Evolutionary conservation across 2,797 vertebrate genomes (phyloP), one percentile per base, ranked within the genome.

Genomic region (Arrhamphus sclerolepis): DNA sequence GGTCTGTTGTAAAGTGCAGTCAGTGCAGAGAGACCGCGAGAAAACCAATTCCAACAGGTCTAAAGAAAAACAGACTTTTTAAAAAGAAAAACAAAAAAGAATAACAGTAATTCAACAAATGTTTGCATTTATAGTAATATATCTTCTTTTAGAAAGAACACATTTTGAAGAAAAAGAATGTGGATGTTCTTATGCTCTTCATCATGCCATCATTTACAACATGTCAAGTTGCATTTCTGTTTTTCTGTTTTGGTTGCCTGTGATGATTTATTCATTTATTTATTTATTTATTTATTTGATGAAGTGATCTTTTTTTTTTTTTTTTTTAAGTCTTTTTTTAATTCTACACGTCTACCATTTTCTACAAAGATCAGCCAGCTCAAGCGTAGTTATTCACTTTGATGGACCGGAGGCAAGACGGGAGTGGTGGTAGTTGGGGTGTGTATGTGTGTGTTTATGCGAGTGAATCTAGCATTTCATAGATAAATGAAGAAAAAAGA

Each of bases 1-100:
- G 91, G 93, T 94, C 90, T 56, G 66, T 39, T 57, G 72, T 66
- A 41, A 59, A 42, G 13, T 56, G 71, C 66, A 74, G 68, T 87
- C 62, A 68, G 63, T 68, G 80, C 53, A 19, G 46, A 61, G 62
- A 78, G 40, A 53, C 72, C 60, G 70, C 3, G n/a, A 67, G 62
- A 52, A 79, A 86, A 78, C 47, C 69, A 80, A 82, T 84, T 49
- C 74, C 54, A 61, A 50, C 54, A 69, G 9, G 48, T 66, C 66
- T 55, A 62, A 68, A 72, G 56, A 59, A 20, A 77, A 54, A 74
- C 26, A 20, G n/a, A 7, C n/a, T 43, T 43, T 7, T 16, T 34
- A 50, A 52, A 40, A 62, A 50, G 11, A 48, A 46, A 24, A 11
- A 34, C 13, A 34, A 34, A 10, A 34, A 13, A 38, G 13, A 57